phyloP scores from a whole-genome alignment of 2,888 invertebrate species.

The Brachylomia viminalis region DNA sequence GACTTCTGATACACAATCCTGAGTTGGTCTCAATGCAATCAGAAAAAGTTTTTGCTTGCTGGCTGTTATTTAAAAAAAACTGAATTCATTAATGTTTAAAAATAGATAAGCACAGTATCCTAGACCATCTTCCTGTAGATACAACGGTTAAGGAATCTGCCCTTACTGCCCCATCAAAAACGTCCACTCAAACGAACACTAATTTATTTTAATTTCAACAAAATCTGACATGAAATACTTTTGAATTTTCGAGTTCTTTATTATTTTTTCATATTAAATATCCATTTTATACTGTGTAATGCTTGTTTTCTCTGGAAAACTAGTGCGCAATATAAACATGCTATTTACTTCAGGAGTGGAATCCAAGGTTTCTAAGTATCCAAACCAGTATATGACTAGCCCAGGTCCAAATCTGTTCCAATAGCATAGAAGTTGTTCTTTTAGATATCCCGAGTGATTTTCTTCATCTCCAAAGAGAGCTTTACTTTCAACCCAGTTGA shows the following conservation, averaged over 20 bases:
- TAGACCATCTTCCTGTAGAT: too few relatives aligned
- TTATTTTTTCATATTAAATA: conserved; percentile 60
- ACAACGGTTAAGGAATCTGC: too few relatives aligned
- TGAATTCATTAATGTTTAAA: too few relatives aligned
- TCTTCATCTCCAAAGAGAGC: conserved; percentile 97
- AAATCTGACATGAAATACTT: conserved; percentile 2
- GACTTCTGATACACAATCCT: too few relatives aligned
- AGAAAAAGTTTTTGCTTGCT: too few relatives aligned
- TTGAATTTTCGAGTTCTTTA: neutral
- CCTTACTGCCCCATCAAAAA: too few relatives aligned
- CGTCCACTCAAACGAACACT: too few relatives aligned
- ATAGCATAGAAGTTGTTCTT: conserved; percentile 96
- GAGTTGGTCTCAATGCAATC: too few relatives aligned
- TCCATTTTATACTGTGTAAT: conserved; percentile 87
- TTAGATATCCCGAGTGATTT: conserved; percentile 94
- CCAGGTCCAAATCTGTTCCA: conserved; percentile 98
- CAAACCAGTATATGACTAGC: conserved; percentile 98
- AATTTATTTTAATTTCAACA: neutral
- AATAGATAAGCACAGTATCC: too few relatives aligned
- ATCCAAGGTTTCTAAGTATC: conserved; percentile 93
- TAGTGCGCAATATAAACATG: conserved; percentile 89
- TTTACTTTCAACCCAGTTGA: conserved; percentile 99
- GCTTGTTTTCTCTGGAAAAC: conserved; percentile 88
- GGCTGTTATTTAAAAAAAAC: too few relatives aligned
- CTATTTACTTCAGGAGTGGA: conserved; percentile 92